Base-by-base conservation (phyloP, 2,113 vertebrate genomes). In the Passerina amoena region DNA sequence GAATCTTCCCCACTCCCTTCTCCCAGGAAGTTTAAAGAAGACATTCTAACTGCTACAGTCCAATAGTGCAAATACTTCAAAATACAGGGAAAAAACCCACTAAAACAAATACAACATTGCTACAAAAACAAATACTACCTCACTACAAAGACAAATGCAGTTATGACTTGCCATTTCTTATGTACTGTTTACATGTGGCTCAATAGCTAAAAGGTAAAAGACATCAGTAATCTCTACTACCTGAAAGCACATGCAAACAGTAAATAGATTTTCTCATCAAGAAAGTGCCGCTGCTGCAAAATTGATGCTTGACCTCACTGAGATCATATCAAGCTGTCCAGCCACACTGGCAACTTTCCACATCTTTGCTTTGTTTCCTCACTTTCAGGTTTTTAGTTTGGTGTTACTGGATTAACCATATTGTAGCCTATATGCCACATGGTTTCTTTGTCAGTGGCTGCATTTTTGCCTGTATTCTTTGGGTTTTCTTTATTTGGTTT, bases 21-120 rank as follows among this genome's bases (percentile, higher is more conserved):
- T 87, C 73, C 8, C 14, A 61, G 31, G 14, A 73, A 44, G 7
- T 27, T 44, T 61, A 44, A 53, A n/a, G 6, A 61, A 66, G 5
- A 37, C 5, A 42, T 72, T 83, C 20, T 59, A 37, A 31, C 28
- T 76, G 9, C 31, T 23, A 50, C 11, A 60, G 3, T 6, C 7
- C 30, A 72, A 25, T 11, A 71, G 5, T 33, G 5, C 10, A 65
- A 60, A 38, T 12, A 56, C 2, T 45, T 80, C n/a, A 47, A 31
- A 69, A 68, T 17, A 59, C 3, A 54, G 22, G 14, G 0, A 19
- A 17, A 40, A n/a, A 9, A 4, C 4, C 0, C 11, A 6, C 30
- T 57, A 12, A 51, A 86, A 65, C 13, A 72, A 47, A 69, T 27
- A 60, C 24, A 25, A 24, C 23, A 24, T 48, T 24, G 19, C 2